Conservation (phyloP, 2,888 invertebrate species). For the Hyalella azteca region DNA sequence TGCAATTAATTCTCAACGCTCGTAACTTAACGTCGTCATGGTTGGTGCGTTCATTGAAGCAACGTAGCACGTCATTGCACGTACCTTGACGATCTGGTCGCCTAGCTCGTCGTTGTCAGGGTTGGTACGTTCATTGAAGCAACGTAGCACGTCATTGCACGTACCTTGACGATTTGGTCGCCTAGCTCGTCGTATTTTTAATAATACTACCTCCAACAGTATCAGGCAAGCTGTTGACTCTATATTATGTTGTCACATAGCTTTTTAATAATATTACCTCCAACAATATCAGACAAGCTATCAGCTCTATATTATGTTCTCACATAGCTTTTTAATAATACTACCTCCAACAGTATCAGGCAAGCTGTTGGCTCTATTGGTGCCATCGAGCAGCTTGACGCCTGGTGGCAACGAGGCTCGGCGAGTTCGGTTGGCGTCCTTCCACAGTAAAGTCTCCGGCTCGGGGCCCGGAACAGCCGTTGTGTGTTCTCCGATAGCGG, state of each 20-base stretch:
- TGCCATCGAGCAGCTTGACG: slow-evolving; percentile 50
- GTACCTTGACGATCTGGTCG: slow-evolving; percentile 94
- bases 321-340: too few relatives aligned
- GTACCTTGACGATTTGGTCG: slow-evolving; percentile 94
- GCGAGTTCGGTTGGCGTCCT: slow-evolving; percentile 65
- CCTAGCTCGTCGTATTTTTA: slow-evolving; percentile 94
- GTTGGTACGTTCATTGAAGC: slow-evolving; percentile 90
- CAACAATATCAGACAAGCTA: too few relatives aligned
- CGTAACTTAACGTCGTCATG: slow-evolving; percentile 93
- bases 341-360: slow-evolving; percentile 42
- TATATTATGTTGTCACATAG: too few relatives aligned
- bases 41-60: slow-evolving; percentile 91
- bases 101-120: slow-evolving; percentile 95
- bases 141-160: slow-evolving; percentile 80
- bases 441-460: slow-evolving; percentile 77
- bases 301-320: too few relatives aligned
- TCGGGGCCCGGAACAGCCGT: too few relatives aligned
- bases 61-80: slow-evolving; percentile 78
- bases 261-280: too few relatives aligned
- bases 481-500: too few relatives aligned
- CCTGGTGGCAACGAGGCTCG: slow-evolving; percentile 54
- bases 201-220: slow-evolving; percentile 40
- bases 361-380: not conserved
- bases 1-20: too few relatives aligned
- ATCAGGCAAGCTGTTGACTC: slow-evolving; percentile 30